Conservation (phyloP, 2,797 vertebrate species). For the Prionace glauca region DNA sequence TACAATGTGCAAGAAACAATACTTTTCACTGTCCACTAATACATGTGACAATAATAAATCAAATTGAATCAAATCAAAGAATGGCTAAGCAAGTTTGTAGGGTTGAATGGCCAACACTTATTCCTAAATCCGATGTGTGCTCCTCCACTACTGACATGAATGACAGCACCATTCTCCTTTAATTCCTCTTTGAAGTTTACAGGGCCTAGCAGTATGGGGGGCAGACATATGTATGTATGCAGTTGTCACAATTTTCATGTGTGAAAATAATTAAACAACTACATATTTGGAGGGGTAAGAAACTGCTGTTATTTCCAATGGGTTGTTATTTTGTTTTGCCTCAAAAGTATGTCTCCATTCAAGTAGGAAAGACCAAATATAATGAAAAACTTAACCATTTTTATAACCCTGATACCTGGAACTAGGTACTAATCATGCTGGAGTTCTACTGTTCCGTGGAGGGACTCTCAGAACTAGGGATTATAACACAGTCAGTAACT, state of each 20-base stretch:
- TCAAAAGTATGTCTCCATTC: constrained; percentile 16
- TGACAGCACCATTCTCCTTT: neutral
- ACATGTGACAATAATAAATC: no score
- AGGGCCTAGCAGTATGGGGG: neutral
- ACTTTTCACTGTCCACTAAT: no score
- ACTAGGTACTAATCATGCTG: neutral
- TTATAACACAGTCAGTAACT: neutral
- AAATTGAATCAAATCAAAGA: no score
- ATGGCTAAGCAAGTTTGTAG: no score
- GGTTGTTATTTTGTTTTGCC: neutral
- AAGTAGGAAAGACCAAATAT: neutral
- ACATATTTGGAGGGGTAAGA: neutral
- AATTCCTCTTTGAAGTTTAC: neutral
- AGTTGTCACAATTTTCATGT: neutral
- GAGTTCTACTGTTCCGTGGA: neutral
- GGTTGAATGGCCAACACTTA: no score
- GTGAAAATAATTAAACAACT: neutral
- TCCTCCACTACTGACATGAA: neutral
- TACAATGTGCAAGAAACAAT: no score
- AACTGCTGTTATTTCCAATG: neutral
- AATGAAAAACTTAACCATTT: constrained; percentile 27
- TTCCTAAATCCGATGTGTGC: no score
- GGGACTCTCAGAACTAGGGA: neutral
- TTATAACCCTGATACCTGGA: neutral
- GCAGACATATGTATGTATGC: neutral